Conservation (phyloP, 30 jellyfish, hydroid and myxozoan genomes). For the Rhopilema esculentum region DNA sequence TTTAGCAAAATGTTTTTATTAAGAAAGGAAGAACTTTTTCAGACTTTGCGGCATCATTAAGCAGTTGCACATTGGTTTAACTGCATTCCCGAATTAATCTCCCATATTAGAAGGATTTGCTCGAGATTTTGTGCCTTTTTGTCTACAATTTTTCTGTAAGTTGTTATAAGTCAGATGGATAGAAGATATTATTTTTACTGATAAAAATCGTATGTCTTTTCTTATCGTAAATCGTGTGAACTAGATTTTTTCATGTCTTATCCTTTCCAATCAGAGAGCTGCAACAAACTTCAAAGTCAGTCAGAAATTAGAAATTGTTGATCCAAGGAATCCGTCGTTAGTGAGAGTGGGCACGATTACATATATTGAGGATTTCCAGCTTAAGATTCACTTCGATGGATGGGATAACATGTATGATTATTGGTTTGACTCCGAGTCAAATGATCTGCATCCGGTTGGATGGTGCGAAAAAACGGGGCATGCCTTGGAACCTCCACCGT, state of each 20-base stretch:
- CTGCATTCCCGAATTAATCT: no score
- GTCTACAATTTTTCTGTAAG: no score
- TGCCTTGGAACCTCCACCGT: conserved; percentile 92
- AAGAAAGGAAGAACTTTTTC: no score
- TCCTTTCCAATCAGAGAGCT: conserved; percentile 51
- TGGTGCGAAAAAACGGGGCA: conserved; percentile 98
- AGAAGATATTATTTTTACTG: no score
- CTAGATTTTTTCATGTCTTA: neutral
- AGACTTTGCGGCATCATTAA: no score
- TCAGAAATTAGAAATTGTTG: conserved; percentile 93
- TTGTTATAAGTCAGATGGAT: no score
- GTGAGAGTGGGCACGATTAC: conserved; percentile 88
- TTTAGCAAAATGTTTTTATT: no score
- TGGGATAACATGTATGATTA: conserved; percentile 90
- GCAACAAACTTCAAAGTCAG: conserved; percentile 77
- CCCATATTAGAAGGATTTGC: no score
- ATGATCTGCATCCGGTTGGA: conserved; percentile 94
- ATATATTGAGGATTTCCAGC: conserved; percentile 74
- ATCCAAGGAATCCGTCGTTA: conserved; percentile 96
- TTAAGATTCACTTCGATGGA: conserved; percentile 97
- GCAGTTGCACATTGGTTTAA: no score
- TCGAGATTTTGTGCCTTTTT: no score
- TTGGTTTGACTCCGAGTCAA: conserved; percentile 96
- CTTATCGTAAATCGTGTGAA: no score
- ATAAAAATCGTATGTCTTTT: no score